Evolutionary conservation across 2,888 invertebrate genomes (phyloP), one percentile per base, ranked within the genome.

Genomic region (Acanthosepion pharaonis): DNA sequence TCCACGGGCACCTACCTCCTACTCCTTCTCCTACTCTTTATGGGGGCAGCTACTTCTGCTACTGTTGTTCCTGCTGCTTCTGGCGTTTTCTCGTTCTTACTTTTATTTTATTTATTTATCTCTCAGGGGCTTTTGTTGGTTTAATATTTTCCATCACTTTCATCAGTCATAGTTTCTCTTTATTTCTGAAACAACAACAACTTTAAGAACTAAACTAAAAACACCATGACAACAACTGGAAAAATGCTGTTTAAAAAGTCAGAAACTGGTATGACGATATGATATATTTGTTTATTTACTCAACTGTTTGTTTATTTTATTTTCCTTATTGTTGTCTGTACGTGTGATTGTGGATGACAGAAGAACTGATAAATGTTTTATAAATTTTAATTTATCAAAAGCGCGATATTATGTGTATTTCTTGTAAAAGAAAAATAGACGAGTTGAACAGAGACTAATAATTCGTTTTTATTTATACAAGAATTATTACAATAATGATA

Each of bases 1-100:
- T 11, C 78, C 78, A 78, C 78, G n/a, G 78, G 78, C 78, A 78
- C 78, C 78, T n/a, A 78, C 78, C 78, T 78, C 78, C 78, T 78
- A 78, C 78, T 78, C n/a, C 28, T 11, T 33, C 78, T 78, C 78
- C 33, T n/a, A 78, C 78, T 78, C 78, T 78, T 11, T 59, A 59
- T 23, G 59, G 59, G 55, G 59, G 23, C 59, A 59, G n/a, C 33
- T 78, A 78, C 78, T 78, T 78, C 78, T 78, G 11, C 33, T 78
- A n/a, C 78, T 18, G n/a, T 11, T 78, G 11, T 78, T 78, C 78
- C 78, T n/a, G 78, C 78, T 78, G 78, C 78, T 78, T 78, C 78
- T n/a, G 78, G 78, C 78, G 78, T 3, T 78, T 78, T 78, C 5
- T 59, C 59, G 3, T 23, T 20, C 5, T 5, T 59, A 23, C 23